A percentile compares a stretch with the other conserved stretches of the same genome.
Conservation (phyloP, 2,888 invertebrate species). For the Tuberolachnus salignus region DNA sequence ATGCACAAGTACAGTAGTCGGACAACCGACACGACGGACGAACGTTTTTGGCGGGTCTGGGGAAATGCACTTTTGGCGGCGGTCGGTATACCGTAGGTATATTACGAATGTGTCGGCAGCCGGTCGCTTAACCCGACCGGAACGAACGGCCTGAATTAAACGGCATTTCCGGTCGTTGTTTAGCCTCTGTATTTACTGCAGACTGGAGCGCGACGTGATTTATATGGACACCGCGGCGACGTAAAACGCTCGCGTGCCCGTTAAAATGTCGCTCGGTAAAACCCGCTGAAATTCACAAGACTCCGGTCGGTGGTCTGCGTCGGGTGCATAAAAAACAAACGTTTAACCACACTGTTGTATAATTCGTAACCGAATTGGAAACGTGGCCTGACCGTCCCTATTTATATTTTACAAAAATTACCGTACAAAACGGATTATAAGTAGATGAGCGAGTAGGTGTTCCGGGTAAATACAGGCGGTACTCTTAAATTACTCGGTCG, state of each 20-base stretch:
- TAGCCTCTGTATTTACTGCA: neutral
- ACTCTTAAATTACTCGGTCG: too few relatives aligned
- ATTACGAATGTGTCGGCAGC: neutral
- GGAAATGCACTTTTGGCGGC: neutral
- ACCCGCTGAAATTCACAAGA: neutral
- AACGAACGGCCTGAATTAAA: slow-evolving; percentile 8
- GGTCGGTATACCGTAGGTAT: neutral
- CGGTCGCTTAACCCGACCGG: slow-evolving; percentile 1
- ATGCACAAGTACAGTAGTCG: too few relatives aligned
- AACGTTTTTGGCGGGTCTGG: neutral
- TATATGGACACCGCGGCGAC: neutral
- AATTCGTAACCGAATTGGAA: too few relatives aligned
- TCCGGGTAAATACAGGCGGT: too few relatives aligned
- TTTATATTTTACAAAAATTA: too few relatives aligned
- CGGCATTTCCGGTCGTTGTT: slow-evolving; percentile 1
- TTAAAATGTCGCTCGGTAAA: neutral
- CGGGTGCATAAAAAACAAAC: too few relatives aligned
- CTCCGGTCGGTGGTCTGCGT: too few relatives aligned
- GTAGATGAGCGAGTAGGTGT: too few relatives aligned
- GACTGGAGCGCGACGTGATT: neutral
- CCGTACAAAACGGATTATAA: too few relatives aligned
- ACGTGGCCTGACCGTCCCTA: too few relatives aligned
- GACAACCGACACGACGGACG: neutral
- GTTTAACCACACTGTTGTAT: too few relatives aligned
- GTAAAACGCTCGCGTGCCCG: neutral